Evolutionary conservation across 2,797 vertebrate species (phyloP), one percentile per base, ranked within the genome.

Genomic region (Eulemur mongoz): DNA sequence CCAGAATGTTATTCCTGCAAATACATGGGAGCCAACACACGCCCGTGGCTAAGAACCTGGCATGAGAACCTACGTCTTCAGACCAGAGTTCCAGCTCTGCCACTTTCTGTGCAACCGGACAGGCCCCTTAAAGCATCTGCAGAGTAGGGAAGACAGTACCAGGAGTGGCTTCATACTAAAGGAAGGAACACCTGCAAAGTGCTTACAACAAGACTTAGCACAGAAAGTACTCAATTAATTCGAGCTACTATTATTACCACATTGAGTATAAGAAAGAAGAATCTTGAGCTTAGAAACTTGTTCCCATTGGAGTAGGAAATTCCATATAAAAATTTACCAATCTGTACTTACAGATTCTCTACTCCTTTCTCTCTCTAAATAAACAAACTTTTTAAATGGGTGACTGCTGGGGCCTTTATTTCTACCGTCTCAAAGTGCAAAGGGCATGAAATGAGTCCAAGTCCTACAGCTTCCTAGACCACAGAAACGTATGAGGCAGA

Each of bases 21-120:
- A 70, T 11, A 27, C 2, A 0, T 0, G 6, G 17, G 20, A 40
- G 57, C 45, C 23, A 1, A 57, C 1, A 1, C 0, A 22, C 13
- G n/a, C 35, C 67, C 65, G 5, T 1, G 27, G 32, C 45, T 20
- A 5, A 61, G 52, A 11, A 14, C 2, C n/a, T 10, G 54, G 12
- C 12, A 3, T 13, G 3, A 11, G 32, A 35, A 4, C 57, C 32
- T 25, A 6, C n/a, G 38, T n/a, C 18, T 15, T 65, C 2, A 12
- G 45, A 67, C n/a, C 5, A 30, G 2, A 80, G 45, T 7, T 15
- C 30, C 4, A 38, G 65, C 30, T 57, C 30, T 1, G 4, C 23
- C 43, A 20, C 2, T 22, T 5, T 30, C 50, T 25, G 23, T 67
- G 73, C 5, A 3, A 30, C 20, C 25, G 8, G 25, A 48, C 25